phyloP scores from a whole-genome alignment of 2,888 invertebrate genomes.

The Andrena marginata region DNA sequence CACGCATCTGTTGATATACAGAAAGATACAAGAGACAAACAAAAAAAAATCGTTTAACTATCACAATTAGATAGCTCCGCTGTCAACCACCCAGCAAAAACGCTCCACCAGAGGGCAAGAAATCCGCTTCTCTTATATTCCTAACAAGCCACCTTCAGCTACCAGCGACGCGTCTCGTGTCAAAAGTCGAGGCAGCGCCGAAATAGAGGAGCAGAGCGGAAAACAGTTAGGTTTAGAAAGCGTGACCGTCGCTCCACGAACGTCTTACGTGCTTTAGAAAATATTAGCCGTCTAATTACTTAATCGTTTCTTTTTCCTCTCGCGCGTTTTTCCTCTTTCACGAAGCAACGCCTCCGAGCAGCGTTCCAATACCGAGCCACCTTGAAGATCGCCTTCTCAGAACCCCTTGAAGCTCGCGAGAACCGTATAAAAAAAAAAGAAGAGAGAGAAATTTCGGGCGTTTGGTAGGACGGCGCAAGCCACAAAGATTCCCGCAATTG shows the following conservation, averaged over 20 bases:
- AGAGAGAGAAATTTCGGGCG: not conserved
- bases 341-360: not conserved
- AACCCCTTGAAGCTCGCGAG: no score
- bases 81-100: no score
- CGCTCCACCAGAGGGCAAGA: no score
- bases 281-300: constrained; percentile 52
- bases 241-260: constrained; percentile 61
- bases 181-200: constrained; percentile 37
- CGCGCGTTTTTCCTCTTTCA: not conserved
- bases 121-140: no score
- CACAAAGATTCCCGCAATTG: constrained; percentile 66
- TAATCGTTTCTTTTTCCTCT: constrained; percentile 17
- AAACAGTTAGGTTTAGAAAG: constrained; percentile 65
- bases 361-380: not conserved
- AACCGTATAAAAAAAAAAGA: not conserved
- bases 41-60: no score
- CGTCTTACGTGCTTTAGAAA: constrained; percentile 39
- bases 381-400: not conserved
- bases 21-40: no score
- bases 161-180: not conserved
- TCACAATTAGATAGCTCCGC: no score
- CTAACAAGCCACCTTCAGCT: not conserved
- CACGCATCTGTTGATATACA: no score
- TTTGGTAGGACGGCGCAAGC: not conserved
- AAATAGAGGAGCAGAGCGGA: constrained; percentile 48